These are phyloP conservation scores for Oncorhynchus clarkii DNA, from an alignment of 2,113 vertebrate species.

Conservation along the genomic window DNA sequence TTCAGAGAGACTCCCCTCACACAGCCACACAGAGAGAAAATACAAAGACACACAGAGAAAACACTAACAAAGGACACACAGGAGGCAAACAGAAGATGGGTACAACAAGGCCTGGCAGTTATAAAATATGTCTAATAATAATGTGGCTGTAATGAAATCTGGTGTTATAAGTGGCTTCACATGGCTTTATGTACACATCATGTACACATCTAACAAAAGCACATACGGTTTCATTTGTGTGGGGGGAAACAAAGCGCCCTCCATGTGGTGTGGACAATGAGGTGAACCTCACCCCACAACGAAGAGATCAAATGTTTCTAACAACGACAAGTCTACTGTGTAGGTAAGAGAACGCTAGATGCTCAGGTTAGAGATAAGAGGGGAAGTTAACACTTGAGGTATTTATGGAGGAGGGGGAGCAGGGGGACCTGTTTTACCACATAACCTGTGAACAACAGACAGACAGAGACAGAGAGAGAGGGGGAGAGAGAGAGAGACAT, in stretches of 20 bases:
- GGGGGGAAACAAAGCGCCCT: conserved; percentile 14
- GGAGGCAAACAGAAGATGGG: neutral
- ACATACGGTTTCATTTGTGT: conserved; percentile 21
- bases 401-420: conserved; percentile 25
- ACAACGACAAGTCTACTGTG: conserved; percentile 41
- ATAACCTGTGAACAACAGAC: conserved; percentile 57
- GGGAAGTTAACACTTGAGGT: conserved; percentile 43
- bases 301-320: conserved; percentile 24
- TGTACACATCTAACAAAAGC: neutral
- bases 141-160: neutral
- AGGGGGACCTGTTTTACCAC: conserved; percentile 35
- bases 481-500: conserved; percentile 32
- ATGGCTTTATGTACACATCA: neutral
- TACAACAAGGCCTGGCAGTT: neutral
- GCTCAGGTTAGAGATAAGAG: conserved; percentile 50
- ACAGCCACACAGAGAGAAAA: neutral
- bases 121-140: neutral
- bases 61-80: neutral
- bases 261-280: conserved; percentile 10
- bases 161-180: neutral
- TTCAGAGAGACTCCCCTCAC: neutral
- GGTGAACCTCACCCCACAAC: neutral
- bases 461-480: too few relatives aligned
- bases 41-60: neutral
- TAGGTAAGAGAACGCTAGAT: conserved; percentile 23